These are phyloP conservation scores for Drosophila helvetica DNA, from an alignment of 2,888 invertebrate species.

Conservation along the genomic window DNA sequence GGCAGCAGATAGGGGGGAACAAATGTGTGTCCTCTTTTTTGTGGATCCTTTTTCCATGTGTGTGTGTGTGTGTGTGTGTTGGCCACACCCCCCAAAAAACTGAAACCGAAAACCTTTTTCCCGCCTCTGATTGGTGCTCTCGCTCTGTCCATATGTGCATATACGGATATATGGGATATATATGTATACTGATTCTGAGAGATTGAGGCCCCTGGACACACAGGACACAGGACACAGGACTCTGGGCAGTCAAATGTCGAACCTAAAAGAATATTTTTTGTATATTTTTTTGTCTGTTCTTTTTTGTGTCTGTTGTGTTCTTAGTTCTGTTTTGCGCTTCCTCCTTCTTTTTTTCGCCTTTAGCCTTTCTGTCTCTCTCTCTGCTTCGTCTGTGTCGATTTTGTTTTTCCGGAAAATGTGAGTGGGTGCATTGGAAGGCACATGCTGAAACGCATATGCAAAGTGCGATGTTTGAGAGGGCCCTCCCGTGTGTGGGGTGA, in stretches of 20 bases:
- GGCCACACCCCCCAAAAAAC: conserved; percentile 62
- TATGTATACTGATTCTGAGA: conserved; percentile 18
- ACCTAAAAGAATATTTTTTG: conserved; percentile 60
- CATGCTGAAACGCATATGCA: conserved; percentile 37
- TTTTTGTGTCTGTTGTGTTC: conserved; percentile 24
- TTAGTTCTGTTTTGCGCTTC: background rate
- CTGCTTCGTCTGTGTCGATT: conserved; percentile 7
- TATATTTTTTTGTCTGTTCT: conserved; percentile 13
- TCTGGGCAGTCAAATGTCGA: conserved; percentile 69
- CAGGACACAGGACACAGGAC: background rate
- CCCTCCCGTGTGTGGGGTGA: conserved; percentile 8
- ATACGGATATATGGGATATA: conserved; percentile 1
- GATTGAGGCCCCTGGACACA: conserved; percentile 45
- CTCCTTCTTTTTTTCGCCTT: background rate
- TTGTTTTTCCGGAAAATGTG: conserved; percentile 23
- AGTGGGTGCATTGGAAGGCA: conserved; percentile 14
- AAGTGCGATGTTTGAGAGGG: conserved; percentile 18
- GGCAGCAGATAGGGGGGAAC: background rate
- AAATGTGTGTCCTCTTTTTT: conserved; percentile 9
- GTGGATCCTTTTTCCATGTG: conserved; percentile 1
- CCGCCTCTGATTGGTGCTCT: conserved; percentile 67
- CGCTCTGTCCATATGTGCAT: conserved; percentile 40
- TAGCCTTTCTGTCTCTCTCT: background rate
- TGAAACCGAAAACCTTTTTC: conserved; percentile 57
- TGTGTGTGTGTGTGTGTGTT: conserved; percentile 28